These are phyloP conservation scores for fruit fly (Drosophila melanogaster) DNA, from an alignment of 1,140 invertebrate species.

Conservation along the genomic window Release_6_plus_ISO1_MT NT_037436.4:20899501-20900000, in stretches of 20 bases:
- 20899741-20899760: background rate
- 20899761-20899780: constrained; percentile 19
- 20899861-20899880: constrained; percentile 76
- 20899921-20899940: background rate
- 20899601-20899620: background rate
- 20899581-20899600: constrained; percentile 71
- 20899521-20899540: constrained; percentile 29
- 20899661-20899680: background rate
- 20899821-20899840: constrained; percentile 63
- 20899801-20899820: constrained; percentile 43
- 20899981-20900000: constrained; percentile 82
- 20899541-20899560: constrained; percentile 48
- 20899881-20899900: constrained; percentile 57
- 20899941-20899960: constrained; percentile 49
- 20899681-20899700: constrained; percentile 6
- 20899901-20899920: background rate
- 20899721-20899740: constrained; percentile 7
- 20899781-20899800: constrained; percentile 43
- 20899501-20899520: constrained; percentile 55
- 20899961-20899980: constrained; percentile 76
- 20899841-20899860: constrained; percentile 16
- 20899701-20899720: constrained; percentile 24
- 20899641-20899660: constrained; percentile 3
- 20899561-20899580: constrained; percentile 75
- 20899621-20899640: background rate